Evolutionary conservation across 2,888 invertebrate species (phyloP), one percentile per base, ranked within the genome.

Genomic region (Oegoconia quadripuncta): DNA sequence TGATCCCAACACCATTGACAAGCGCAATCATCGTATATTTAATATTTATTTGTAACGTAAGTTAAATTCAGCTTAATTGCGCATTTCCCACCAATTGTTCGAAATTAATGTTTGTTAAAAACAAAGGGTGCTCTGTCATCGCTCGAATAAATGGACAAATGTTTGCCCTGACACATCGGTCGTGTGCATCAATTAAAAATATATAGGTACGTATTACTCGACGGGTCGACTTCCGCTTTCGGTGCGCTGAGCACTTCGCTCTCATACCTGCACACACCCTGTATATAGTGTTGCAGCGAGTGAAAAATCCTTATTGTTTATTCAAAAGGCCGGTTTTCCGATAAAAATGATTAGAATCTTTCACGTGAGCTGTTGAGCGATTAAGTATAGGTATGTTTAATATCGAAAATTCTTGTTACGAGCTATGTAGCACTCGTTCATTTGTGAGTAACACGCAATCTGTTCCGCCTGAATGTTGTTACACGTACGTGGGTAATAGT

Each of bases 111-210:
- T 16, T 9, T 64, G 70, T 67, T 74, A 77, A 75, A 79, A 77
- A 83, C 81, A 83, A 82, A 75, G 72, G 73, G 60, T 50, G 47
- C 39, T 55, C 65, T 71, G 74, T 72, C 76, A 72, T 71, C 74
- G 75, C 60, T 57, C 59, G 63, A 66, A 74, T 74, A 64, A 74
- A 73, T 65, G 64, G 63, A 76, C 73, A 73, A 81, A 81, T 84
- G 77, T 84, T 84, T 83, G 71, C 75, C 60, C 74, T n/a, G 70
- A 79, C 79, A 76, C 77, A 73, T 77, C 64, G 74, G 65, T 52
- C 59, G 64, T 70, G 72, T 75, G 78, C 82, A 79, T 77, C 81
- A 80, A 84, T 84, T 86, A 81, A 84, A 83, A 80, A 81, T 81
- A 76, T 81, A n/a, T n/a, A n/a, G n/a, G n/a, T n/a, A n/a, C n/a